phyloP scores from a whole-genome alignment of 2,113 vertebrate genomes.

The Condylura cristata region DNA sequence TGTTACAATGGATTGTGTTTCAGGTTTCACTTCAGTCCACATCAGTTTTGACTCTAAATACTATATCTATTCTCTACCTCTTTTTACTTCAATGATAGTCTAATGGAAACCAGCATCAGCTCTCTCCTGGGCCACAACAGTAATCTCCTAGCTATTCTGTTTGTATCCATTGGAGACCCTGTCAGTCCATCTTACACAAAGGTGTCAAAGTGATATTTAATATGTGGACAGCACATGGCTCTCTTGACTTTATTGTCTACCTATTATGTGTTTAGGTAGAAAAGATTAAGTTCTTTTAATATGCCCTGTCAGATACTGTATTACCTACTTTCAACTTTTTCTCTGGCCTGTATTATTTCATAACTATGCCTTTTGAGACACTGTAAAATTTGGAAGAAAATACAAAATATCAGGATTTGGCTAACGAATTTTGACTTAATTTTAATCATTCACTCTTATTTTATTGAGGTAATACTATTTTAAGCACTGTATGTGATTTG shows the following conservation, averaged over 20 bases:
- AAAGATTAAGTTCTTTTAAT: not conserved
- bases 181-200: not conserved
- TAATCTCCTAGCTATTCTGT: not conserved
- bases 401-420: not conserved
- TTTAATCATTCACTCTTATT: not conserved
- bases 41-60: not conserved
- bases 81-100: not conserved
- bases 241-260: not conserved
- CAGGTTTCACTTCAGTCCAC: not conserved
- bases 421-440: not conserved
- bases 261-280: not conserved
- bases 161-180: not conserved
- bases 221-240: not conserved
- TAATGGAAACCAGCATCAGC: not conserved
- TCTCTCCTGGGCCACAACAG: not conserved
- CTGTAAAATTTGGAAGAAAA: not conserved
- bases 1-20: not conserved
- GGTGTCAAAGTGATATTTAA: not conserved
- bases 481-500: too few species aligned
- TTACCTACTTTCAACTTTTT: not conserved
- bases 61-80: not conserved
- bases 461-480: too few species aligned
- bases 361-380: not conserved
- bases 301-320: not conserved
- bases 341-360: not conserved